Conservation (phyloP, 2,797 vertebrate genomes). For the Platyrinchus mystaceus region DNA sequence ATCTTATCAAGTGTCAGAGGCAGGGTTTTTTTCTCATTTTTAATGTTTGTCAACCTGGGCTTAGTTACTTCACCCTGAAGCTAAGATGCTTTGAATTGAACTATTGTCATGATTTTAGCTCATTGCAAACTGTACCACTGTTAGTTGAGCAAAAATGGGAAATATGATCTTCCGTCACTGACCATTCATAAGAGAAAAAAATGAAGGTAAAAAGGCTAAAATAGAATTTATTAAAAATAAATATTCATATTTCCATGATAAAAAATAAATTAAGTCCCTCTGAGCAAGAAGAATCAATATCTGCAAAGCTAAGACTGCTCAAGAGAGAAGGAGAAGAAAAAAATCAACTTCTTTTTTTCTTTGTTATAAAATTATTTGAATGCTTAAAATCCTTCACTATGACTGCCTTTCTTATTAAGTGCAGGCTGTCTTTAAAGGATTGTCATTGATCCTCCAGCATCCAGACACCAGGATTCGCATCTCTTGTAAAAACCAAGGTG, state of each 20-base stretch:
- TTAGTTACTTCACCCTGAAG: constrained; percentile 27
- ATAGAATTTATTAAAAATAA: constrained; percentile 7
- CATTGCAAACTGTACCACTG: neutral
- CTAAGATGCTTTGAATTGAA: neutral
- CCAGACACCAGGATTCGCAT: neutral
- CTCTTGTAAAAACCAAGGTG: neutral
- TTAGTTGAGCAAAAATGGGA: neutral
- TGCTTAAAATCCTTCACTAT: constrained; percentile 61
- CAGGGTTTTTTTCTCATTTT: constrained; percentile 52
- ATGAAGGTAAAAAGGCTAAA: neutral
- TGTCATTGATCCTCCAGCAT: constrained; percentile 7
- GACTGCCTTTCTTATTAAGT: neutral
- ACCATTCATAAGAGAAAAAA: neutral
- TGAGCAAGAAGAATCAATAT: neutral
- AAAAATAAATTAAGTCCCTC: constrained; percentile 29
- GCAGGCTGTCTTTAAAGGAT: neutral
- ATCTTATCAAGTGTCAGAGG: constrained; percentile 49
- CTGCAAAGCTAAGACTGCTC: constrained; percentile 30
- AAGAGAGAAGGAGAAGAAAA: neutral
- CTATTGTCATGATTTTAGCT: neutral
- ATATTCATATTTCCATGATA: neutral
- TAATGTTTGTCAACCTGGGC: neutral
- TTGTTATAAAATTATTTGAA: constrained; percentile 64
- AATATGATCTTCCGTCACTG: neutral
- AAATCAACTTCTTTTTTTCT: constrained; percentile 44